Conservation (phyloP, 2,113 vertebrate genomes). For the Rhodinocichla rosea region DNA sequence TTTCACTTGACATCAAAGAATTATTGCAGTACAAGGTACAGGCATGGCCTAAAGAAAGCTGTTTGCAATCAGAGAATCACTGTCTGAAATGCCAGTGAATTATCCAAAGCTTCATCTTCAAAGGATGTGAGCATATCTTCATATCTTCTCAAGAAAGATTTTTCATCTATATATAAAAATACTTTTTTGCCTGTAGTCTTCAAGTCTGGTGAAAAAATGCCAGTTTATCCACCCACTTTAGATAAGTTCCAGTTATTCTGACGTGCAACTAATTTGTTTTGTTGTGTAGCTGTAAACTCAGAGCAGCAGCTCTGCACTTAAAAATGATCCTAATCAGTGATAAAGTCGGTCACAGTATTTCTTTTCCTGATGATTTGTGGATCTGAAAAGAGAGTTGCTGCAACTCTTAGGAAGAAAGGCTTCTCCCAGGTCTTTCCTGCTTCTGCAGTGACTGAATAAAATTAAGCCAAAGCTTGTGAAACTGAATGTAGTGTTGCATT, state of each 20-base stretch:
- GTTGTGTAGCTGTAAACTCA: not conserved
- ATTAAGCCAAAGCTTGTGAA: not conserved
- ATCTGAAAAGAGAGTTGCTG: not conserved
- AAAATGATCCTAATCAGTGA: not conserved
- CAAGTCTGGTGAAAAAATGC: conserved; percentile 5
- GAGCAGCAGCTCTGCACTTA: not conserved
- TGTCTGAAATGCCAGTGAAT: conserved; percentile 21
- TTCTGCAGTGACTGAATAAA: not conserved
- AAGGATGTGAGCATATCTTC: conserved; percentile 13
- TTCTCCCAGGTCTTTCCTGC: not conserved
- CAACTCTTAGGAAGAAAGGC: not conserved
- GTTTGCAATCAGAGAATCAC: conserved; percentile 14
- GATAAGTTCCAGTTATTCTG: not conserved
- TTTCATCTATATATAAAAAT: not conserved
- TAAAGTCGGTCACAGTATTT: not conserved
- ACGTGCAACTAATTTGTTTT: not conserved
- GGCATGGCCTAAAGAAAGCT: conserved; percentile 52
- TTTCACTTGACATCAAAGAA: conserved; percentile 45
- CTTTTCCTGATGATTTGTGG: not conserved
- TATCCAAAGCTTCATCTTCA: conserved; percentile 53
- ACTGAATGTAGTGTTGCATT: not conserved
- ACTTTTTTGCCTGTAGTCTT: conserved; percentile 1
- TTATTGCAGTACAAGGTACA: conserved; percentile 15
- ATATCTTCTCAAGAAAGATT: conserved; percentile 14
- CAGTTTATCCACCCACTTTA: not conserved